A percentile compares a stretch with the other conserved stretches of the same genome.
Evolutionary conservation across 2,797 vertebrate species (phyloP).

Genomic region (Bryconaethiops microstoma): DNA sequence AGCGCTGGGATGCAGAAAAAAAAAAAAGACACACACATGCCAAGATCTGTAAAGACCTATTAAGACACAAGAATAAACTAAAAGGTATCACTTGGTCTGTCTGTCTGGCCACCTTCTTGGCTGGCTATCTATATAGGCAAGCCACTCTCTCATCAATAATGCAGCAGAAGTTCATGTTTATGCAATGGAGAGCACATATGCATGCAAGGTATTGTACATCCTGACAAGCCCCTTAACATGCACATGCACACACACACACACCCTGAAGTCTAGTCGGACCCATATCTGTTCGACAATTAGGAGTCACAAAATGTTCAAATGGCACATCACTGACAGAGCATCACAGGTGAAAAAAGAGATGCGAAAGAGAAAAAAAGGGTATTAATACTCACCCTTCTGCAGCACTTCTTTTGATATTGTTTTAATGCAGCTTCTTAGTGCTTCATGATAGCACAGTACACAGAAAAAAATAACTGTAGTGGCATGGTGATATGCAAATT

Average conservation of each 20-base stretch:
- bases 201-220: constrained; percentile 67
- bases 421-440: constrained; percentile 84
- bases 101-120: constrained; percentile 48
- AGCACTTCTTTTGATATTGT: constrained; percentile 73
- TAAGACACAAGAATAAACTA: constrained; percentile 35
- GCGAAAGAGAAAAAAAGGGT: constrained; percentile 54
- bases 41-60: constrained; percentile 39
- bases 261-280: constrained; percentile 25
- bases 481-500: constrained; percentile 93
- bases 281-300: constrained; percentile 16
- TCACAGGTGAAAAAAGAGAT: constrained; percentile 36
- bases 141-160: constrained; percentile 87
- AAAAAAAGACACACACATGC: constrained; percentile 33
- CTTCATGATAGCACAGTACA: constrained; percentile 78
- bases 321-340: background rate
- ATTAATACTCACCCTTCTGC: constrained; percentile 73
- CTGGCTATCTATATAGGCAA: constrained; percentile 64
- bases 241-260: constrained; percentile 31
- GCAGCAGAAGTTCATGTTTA: constrained; percentile 88
- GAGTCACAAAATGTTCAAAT: constrained; percentile 26
- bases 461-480: constrained; percentile 86
- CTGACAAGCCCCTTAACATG: constrained; percentile 48
- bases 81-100: constrained; percentile 41
- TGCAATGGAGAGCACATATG: constrained; percentile 81
- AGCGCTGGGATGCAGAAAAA: constrained; percentile 22